A percentile compares a stretch with the other conserved stretches of the same genome.
phyloP scores from a whole-genome alignment of 2,797 vertebrate genomes.

The Chromobotia macracanthus region DNA sequence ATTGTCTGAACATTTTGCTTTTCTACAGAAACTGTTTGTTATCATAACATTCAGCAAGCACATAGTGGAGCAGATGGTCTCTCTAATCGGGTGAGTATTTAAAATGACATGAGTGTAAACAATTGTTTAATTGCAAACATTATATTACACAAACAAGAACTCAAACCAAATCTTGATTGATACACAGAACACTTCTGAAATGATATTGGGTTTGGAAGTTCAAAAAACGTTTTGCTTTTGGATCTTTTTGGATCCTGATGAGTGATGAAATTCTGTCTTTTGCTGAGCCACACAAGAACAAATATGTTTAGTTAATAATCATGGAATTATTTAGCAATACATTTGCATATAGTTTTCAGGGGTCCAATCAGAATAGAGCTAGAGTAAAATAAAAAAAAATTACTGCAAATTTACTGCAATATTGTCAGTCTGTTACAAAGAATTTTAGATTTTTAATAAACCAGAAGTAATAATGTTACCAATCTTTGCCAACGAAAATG shows the following conservation, averaged over 20 bases:
- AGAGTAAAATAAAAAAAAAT: background rate
- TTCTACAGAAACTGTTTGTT: slow-evolving; percentile 95
- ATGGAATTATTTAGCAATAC: background rate
- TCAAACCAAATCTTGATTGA: background rate
- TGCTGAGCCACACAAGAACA: background rate
- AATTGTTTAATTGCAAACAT: background rate
- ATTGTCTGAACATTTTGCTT: slow-evolving; percentile 56
- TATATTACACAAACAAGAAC: background rate
- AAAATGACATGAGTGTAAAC: slow-evolving; percentile 32
- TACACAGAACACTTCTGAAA: background rate
- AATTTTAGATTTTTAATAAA: background rate
- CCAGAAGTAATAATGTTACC: background rate
- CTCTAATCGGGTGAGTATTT: slow-evolving; percentile 94
- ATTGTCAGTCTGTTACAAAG: too few relatives aligned
- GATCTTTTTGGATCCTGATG: background rate
- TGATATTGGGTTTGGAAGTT: background rate
- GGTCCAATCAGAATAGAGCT: background rate
- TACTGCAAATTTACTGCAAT: too few relatives aligned
- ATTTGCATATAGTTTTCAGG: background rate
- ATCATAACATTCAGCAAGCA: slow-evolving; percentile 99
- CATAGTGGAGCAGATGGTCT: slow-evolving; percentile 99
- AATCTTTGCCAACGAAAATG: background rate
- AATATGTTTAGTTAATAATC: background rate
- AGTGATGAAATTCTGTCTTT: background rate
- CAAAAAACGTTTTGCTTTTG: background rate